Evolutionary conservation across 1,140 invertebrate genomes (phyloP).

Genomic region (Eulimnadia texana): DNA sequence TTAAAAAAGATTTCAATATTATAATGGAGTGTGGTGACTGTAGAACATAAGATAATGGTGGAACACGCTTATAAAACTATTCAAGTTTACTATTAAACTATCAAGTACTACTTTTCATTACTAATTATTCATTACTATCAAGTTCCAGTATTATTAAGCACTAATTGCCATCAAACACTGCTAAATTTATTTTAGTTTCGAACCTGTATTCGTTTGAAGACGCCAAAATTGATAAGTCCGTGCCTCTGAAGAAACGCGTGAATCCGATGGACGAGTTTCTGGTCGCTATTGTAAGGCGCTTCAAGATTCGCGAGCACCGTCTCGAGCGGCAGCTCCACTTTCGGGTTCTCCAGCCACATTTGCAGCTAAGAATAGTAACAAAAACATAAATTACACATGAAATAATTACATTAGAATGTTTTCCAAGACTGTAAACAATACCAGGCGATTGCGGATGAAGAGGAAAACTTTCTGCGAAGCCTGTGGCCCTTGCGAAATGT

Average conservation of each 20-base stretch:
- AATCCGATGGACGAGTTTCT: conserved; percentile 60
- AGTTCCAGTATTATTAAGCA: too few relatives aligned
- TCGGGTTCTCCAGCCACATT: conserved; percentile 92
- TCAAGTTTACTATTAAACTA: too few relatives aligned
- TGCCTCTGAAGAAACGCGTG: conserved; percentile 89
- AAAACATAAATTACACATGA: neutral
- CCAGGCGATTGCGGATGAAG: conserved; percentile 78
- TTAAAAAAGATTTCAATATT: conserved; percentile 1
- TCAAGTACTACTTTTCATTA: too few relatives aligned
- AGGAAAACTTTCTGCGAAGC: conserved; percentile 81
- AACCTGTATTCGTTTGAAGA: conserved; percentile 76
- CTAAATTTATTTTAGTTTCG: too few relatives aligned
- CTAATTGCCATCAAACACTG: too few relatives aligned
- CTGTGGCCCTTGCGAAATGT: conserved; percentile 61
- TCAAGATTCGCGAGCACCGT: conserved; percentile 67
- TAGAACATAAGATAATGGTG: neutral
- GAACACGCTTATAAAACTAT: too few relatives aligned
- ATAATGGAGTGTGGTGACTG: neutral
- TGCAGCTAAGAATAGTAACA: conserved; percentile 47
- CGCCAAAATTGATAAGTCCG: conserved; percentile 96
- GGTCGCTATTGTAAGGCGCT: conserved; percentile 82
- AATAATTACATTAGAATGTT: neutral
- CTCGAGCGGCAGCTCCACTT: conserved; percentile 74
- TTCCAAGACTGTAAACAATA: conserved; percentile 31
- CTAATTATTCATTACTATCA: too few relatives aligned